These are phyloP conservation scores for Myotis findleyi DNA, from an alignment of 2,797 vertebrate genomes.

Conservation along the genomic window DNA sequence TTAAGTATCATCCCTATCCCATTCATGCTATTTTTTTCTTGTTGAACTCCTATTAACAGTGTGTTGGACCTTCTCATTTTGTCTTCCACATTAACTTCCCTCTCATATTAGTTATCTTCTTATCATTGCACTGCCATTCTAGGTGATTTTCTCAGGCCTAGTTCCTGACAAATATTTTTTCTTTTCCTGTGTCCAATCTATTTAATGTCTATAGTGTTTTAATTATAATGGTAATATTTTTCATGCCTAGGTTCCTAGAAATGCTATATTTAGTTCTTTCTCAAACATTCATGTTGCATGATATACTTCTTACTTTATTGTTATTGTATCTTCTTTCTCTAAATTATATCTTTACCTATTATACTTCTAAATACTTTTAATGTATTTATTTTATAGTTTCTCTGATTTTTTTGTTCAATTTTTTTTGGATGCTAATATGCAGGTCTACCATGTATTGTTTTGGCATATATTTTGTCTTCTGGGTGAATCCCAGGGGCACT, in stretches of 20 bases:
- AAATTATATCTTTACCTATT: background rate
- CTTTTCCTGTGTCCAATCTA: background rate
- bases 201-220: background rate
- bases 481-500: background rate
- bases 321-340: background rate
- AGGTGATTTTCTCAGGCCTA: background rate
- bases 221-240: background rate
- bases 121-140: background rate
- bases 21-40: background rate
- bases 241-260: background rate
- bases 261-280: background rate
- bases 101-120: background rate
- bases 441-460: background rate
- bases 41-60: background rate
- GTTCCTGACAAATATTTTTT: background rate
- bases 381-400: background rate
- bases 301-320: background rate
- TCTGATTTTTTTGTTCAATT: background rate
- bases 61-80: background rate
- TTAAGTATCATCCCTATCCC: background rate
- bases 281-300: slow-evolving; percentile 8
- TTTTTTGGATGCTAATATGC: background rate
- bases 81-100: background rate
- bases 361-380: background rate
- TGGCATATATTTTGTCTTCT: background rate